Evolutionary conservation across 2,113 vertebrate species (phyloP).

Genomic region (Oxyura jamaicensis): DNA sequence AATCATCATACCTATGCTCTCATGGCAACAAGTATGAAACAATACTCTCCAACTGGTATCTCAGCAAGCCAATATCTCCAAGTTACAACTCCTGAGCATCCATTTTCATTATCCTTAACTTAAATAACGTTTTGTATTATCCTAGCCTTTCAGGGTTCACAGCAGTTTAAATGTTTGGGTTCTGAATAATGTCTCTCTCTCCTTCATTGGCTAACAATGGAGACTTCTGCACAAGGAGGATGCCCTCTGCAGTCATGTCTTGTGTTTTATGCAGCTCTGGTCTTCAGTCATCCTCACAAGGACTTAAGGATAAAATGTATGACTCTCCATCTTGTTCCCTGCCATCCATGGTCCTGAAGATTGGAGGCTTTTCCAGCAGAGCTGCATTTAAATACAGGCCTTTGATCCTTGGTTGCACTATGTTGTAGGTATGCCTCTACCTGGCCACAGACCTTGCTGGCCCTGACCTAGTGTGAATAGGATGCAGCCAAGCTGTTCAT

Average conservation of each 20-base stretch:
- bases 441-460: background rate
- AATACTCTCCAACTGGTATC: background rate
- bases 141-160: background rate
- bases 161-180: background rate
- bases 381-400: background rate
- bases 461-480: fast-evolving
- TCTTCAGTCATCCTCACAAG: background rate
- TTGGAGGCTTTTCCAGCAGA: background rate
- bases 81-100: background rate
- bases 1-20: background rate
- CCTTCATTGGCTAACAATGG: fast-evolving
- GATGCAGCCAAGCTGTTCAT: background rate
- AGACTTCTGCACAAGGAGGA: background rate
- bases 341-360: background rate
- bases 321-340: background rate
- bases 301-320: background rate
- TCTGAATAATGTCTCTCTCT: background rate
- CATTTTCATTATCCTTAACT: background rate
- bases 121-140: background rate
- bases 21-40: background rate
- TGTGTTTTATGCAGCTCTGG: background rate
- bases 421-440: background rate
- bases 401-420: background rate
- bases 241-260: background rate
- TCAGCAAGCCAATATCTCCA: background rate